Percentiles rank a stretch among this genome's conserved stretches.
These are phyloP conservation scores for Coleophora flavipennella DNA, from an alignment of 2,888 invertebrate genomes.

Conservation along the genomic window DNA sequence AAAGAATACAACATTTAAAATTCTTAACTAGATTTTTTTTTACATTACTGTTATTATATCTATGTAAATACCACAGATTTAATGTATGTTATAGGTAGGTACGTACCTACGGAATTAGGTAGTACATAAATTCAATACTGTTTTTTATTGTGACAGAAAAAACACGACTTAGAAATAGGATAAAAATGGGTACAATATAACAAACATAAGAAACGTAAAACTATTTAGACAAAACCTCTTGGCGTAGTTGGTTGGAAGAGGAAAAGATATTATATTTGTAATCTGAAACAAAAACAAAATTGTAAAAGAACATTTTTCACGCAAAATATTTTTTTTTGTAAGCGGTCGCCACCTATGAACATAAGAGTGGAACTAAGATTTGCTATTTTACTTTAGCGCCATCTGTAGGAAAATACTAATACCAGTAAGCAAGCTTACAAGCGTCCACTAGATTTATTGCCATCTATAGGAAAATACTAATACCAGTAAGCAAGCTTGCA, in stretches of 20 bases:
- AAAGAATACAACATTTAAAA: too few species aligned
- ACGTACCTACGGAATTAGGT: too few species aligned
- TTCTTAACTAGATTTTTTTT: too few species aligned
- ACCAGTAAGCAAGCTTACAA: too few species aligned
- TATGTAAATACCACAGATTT: too few species aligned
- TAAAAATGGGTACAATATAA: conserved; percentile 12
- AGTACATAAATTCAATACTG: too few species aligned
- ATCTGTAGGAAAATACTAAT: background rate
- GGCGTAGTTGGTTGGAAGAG: conserved; percentile 25
- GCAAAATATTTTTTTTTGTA: background rate
- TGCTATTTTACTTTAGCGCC: background rate
- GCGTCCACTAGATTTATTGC: background rate
- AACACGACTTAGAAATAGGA: conserved; percentile 4
- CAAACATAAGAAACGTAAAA: conserved; percentile 6
- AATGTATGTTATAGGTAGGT: too few species aligned
- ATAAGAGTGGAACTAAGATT: background rate
- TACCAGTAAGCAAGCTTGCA: too few species aligned
- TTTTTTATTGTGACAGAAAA: too few species aligned
- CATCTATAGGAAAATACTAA: background rate
- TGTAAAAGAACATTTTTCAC: background rate
- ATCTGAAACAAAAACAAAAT: conserved; percentile 35
- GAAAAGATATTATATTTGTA: conserved; percentile 42
- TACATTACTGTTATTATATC: too few species aligned
- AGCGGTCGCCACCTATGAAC: conserved; percentile 4
- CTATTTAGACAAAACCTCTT: conserved; percentile 10